Percentiles rank a stretch among this genome's conserved stretches.
phyloP scores from a whole-genome alignment of 2,113 vertebrate species.

The Asarcornis scutulata region DNA sequence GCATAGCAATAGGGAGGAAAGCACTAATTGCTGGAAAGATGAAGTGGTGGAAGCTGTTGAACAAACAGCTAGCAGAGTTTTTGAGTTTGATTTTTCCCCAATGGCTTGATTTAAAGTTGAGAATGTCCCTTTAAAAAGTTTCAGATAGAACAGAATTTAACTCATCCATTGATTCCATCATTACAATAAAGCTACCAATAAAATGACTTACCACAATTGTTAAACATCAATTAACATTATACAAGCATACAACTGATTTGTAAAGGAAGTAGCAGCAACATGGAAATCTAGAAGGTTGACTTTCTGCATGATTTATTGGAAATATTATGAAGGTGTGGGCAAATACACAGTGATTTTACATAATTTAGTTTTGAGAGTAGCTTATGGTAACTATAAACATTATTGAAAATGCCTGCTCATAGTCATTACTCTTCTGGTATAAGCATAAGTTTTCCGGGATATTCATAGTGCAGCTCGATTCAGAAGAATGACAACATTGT shows the following conservation, averaged over 20 bases:
- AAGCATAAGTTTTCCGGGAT: conserved; percentile 54
- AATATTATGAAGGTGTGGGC: conserved; percentile 67
- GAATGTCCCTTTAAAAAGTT: conserved; percentile 17
- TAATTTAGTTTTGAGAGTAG: conserved; percentile 54
- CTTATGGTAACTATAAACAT: conserved; percentile 67
- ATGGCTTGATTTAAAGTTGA: background rate
- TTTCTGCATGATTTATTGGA: conserved; percentile 77
- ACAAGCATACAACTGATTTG: background rate
- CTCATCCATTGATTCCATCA: background rate
- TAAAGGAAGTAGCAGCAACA: conserved; percentile 59
- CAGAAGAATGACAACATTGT: conserved; percentile 25
- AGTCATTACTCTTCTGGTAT: conserved; percentile 46
- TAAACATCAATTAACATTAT: background rate
- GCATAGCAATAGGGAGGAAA: background rate
- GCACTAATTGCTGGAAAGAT: background rate
- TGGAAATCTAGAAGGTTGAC: conserved; percentile 43
- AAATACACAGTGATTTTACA: conserved; percentile 73
- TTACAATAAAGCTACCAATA: background rate
- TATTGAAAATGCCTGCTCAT: conserved; percentile 63
- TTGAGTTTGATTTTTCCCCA: background rate
- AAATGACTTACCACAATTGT: background rate
- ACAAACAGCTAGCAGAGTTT: background rate
- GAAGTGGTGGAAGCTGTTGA: background rate
- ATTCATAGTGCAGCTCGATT: conserved; percentile 23
- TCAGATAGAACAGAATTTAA: background rate